A percentile compares a stretch with the other conserved stretches of the same genome.
Conservation (phyloP, 2,113 vertebrate genomes). For the Myiozetetes cayanensis region DNA sequence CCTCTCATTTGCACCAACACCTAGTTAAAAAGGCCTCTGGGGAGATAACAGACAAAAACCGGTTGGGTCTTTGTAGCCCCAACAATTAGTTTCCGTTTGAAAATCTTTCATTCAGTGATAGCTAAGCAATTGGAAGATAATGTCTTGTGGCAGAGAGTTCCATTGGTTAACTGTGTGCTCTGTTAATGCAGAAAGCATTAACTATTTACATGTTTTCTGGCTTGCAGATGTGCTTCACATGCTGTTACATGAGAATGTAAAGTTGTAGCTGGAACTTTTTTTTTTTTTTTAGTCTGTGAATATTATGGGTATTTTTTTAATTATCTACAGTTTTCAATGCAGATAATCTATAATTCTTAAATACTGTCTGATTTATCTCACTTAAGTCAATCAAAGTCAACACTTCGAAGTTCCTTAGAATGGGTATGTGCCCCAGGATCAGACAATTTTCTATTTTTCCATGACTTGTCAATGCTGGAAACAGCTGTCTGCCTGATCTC, state of each 20-base stretch:
- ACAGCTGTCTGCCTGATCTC: not conserved
- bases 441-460: not conserved
- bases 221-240: not conserved
- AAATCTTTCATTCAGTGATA: not conserved
- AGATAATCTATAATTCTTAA: not conserved
- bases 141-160: not conserved
- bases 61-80: not conserved
- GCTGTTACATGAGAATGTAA: not conserved
- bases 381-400: not conserved
- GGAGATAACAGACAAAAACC: not conserved
- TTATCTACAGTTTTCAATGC: not conserved
- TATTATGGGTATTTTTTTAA: not conserved
- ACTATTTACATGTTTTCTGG: not conserved
- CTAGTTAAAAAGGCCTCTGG: not conserved
- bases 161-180: not conserved
- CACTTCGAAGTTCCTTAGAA: not conserved
- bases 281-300: not conserved
- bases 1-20: not conserved
- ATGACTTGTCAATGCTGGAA: not conserved
- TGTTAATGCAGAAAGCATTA: not conserved
- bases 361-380: not conserved
- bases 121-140: not conserved
- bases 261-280: not conserved
- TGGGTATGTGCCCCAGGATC: not conserved
- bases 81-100: slow-evolving; percentile 6